These are phyloP conservation scores for Pyrgus malvae DNA, from an alignment of 2,888 invertebrate genomes.

Conservation along the genomic window DNA sequence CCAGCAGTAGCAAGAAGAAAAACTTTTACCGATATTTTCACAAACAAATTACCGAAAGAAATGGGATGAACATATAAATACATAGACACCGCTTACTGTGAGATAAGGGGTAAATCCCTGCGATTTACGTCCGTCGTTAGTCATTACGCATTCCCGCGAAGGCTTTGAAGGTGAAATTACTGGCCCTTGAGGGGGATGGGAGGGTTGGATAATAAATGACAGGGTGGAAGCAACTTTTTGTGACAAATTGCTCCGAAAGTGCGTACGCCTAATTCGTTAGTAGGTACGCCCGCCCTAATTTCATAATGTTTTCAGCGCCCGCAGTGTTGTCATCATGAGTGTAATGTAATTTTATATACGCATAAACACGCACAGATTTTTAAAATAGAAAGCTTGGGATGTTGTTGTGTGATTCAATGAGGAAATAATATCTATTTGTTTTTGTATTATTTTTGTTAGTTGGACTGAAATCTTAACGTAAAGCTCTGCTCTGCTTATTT, in stretches of 20 bases:
- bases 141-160: constrained; percentile 76
- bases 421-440: too few relatives aligned
- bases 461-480: too few relatives aligned
- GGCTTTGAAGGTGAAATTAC: constrained; percentile 77
- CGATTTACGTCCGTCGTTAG: constrained; percentile 72
- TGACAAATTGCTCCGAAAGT: constrained; percentile 77
- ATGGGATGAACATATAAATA: not conserved
- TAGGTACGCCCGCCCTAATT: constrained; percentile 29
- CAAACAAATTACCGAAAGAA: too few relatives aligned
- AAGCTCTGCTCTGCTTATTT: too few relatives aligned
- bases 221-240: constrained; percentile 69
- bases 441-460: too few relatives aligned
- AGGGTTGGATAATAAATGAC: constrained; percentile 68
- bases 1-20: too few relatives aligned
- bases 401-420: too few relatives aligned
- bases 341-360: too few relatives aligned
- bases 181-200: constrained; percentile 63
- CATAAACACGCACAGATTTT: too few relatives aligned
- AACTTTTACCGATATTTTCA: too few relatives aligned
- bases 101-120: constrained; percentile 63
- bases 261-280: constrained; percentile 55
- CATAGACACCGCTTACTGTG: constrained; percentile 1
- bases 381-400: too few relatives aligned
- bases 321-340: not conserved
- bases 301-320: constrained; percentile 8